Evolutionary conservation across 1,140 invertebrate species (phyloP), one percentile per base, ranked within the genome.

Genomic region (Drosophila burlai): DNA sequence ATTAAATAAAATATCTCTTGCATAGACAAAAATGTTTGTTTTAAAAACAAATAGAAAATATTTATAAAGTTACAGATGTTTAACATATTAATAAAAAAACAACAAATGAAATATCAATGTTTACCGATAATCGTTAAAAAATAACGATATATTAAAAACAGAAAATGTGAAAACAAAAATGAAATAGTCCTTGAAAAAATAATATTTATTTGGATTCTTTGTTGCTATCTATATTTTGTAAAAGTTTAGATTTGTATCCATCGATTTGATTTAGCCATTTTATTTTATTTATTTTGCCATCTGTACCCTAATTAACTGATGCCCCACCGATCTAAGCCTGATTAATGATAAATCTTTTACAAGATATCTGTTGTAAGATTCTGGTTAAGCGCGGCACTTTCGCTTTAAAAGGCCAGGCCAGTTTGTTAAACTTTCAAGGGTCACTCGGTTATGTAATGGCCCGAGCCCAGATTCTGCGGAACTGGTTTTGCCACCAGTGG

Each of bases 381-480:
- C 76, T 79, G 58, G 42, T 57, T 62, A 50, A 77, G 50, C 38
- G 8, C 60, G 16, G 21, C 49, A 79, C 76, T 79, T 79, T 79
- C 76, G 76, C 66, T 79, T 72, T 54, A 46, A 79, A 79, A 79
- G 55, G 76, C 76, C 75, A 71, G 50, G 49, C 76, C 43, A 79
- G 76, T 79, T 79, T 78, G 76, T 79, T 79, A 79, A 79, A 79
- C 76, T 79, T 79, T 79, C 50, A 79, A 79, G 76, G 66, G 76
- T 78, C 76, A 78, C 54, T 59, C 63, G 55, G 73, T 87, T 87
- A 89, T 86, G 87, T 87, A 87, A 87, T 87, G 47, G 50, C 43
- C 55, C 42, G 21, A 55, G 62, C 59, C 69, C 61, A 63, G 77
- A 87, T 84, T 87, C 84, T 89, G 76, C 38, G 47, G 42, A 89